Evolutionary conservation across 2,113 vertebrate genomes (phyloP).

Genomic region (Sylvilagus bachmani): DNA sequence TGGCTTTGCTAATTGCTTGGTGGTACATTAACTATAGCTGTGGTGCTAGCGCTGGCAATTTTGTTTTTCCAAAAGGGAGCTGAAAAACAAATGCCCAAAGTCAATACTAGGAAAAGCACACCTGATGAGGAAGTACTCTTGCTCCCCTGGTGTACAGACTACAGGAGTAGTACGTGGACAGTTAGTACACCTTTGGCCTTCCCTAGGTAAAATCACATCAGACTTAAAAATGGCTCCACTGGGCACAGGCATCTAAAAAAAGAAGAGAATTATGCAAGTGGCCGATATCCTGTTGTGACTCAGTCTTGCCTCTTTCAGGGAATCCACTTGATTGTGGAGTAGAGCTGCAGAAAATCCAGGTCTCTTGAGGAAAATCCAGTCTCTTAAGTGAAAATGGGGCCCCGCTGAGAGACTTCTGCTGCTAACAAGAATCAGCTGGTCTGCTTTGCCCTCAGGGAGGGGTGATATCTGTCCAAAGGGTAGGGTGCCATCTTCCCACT

Average conservation of each 20-base stretch:
- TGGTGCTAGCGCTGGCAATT: background rate
- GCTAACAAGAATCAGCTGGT: conserved; percentile 18
- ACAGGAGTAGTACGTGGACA: background rate
- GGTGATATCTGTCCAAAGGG: background rate
- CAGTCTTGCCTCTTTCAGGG: conserved; percentile 46
- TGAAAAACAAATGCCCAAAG: background rate
- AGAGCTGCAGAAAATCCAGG: conserved; percentile 36
- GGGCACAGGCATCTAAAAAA: conserved; percentile 51
- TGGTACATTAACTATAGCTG: background rate
- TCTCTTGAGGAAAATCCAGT: conserved; percentile 37
- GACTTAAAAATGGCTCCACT: conserved; percentile 66
- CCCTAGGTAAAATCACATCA: conserved; percentile 58
- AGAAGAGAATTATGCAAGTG: conserved; percentile 37
- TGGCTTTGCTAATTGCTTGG: conserved; percentile 23
- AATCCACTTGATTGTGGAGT: conserved; percentile 24
- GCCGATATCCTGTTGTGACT: conserved; percentile 53
- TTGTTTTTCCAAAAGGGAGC: background rate
- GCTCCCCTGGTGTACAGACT: conserved; percentile 24
- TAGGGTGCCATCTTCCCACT: conserved; percentile 18
- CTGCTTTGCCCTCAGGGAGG: background rate
- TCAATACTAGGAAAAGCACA: conserved; percentile 33
- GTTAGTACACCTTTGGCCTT: background rate
- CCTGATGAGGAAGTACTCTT: conserved; percentile 26
- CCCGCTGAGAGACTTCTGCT: background rate
- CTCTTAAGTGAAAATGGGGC: conserved; percentile 47